These are phyloP conservation scores for Himalopsyche tibetana DNA, from an alignment of 2,888 invertebrate genomes.

Conservation along the genomic window DNA sequence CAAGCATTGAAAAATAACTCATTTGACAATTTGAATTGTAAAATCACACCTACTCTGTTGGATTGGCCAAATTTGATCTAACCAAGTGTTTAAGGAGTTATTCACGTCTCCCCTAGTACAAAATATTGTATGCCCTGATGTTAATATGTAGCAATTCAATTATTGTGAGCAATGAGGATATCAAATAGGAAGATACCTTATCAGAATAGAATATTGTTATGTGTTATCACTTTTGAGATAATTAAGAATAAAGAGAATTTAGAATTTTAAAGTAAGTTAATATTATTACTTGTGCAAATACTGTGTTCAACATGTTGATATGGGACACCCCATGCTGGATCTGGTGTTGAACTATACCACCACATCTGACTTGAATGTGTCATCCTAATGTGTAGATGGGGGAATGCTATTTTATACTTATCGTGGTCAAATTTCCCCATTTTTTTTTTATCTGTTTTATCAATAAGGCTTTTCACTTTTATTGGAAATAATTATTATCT, in stretches of 20 bases:
- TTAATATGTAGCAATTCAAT: slow-evolving; percentile 7
- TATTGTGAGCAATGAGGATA: not conserved
- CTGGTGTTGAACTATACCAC: too few species aligned
- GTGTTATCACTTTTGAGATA: not conserved
- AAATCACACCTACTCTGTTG: not conserved
- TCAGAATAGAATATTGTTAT: slow-evolving; percentile 7
- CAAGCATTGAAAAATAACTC: too few species aligned
- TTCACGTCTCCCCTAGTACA: not conserved
- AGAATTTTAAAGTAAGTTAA: not conserved
- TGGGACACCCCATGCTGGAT: too few species aligned
- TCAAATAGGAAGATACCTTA: not conserved
- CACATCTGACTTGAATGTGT: too few species aligned
- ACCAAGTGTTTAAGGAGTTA: not conserved
- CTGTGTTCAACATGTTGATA: not conserved
- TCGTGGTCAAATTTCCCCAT: too few species aligned
- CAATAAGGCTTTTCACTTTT: too few species aligned
- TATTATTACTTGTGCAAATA: not conserved
- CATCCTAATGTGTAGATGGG: too few species aligned
- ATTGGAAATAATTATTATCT: too few species aligned
- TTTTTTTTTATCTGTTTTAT: too few species aligned
- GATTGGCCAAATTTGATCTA: not conserved
- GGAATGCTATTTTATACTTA: too few species aligned
- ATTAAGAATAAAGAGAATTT: not conserved
- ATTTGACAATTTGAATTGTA: not conserved
- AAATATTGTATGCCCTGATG: not conserved